These are phyloP conservation scores for Pegea sp. DNA, from an alignment of 23 tunicate genomes.

Conservation along the genomic window DNA sequence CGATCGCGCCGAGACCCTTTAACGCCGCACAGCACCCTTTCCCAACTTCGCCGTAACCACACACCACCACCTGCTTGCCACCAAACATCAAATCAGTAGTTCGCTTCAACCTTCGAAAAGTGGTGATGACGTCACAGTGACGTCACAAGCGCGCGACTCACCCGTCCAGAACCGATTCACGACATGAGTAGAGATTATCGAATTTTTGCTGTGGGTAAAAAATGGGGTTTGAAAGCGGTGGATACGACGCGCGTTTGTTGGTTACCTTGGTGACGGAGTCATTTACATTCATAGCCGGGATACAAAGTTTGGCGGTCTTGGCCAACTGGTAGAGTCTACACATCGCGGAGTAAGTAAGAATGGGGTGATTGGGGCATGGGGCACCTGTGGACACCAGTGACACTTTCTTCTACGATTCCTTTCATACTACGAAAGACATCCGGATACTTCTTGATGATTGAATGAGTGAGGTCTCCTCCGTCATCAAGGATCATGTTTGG, in stretches of 20 bases:
- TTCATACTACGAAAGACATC: conserved; percentile 64
- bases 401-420: conserved; percentile 97
- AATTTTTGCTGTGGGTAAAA: conserved; percentile 70
- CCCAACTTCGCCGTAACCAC: conserved; percentile 99
- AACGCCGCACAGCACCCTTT: conserved; percentile 90
- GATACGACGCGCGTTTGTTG: not conserved
- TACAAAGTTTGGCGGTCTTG: conserved; percentile 86
- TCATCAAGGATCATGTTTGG: conserved; percentile 98
- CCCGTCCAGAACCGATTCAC: conserved; percentile 97
- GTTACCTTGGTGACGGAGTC: conserved; percentile 91
- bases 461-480: conserved; percentile 97
- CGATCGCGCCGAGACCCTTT: conserved; percentile 84
- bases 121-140: not conserved
- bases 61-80: conserved; percentile 92
- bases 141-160: conserved; percentile 3
- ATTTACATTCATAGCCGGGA: conserved; percentile 99
- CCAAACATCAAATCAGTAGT: conserved; percentile 99
- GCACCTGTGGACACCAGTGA: conserved; percentile 95
- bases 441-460: conserved; percentile 84
- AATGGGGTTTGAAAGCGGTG: not conserved
- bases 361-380: too few species aligned
- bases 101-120: conserved; percentile 45
- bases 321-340: conserved; percentile 94
- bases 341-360: too few species aligned
- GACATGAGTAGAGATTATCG: conserved; percentile 95